Conservation (phyloP, 2,888 invertebrate species). For the Punctoribates punctum region DNA sequence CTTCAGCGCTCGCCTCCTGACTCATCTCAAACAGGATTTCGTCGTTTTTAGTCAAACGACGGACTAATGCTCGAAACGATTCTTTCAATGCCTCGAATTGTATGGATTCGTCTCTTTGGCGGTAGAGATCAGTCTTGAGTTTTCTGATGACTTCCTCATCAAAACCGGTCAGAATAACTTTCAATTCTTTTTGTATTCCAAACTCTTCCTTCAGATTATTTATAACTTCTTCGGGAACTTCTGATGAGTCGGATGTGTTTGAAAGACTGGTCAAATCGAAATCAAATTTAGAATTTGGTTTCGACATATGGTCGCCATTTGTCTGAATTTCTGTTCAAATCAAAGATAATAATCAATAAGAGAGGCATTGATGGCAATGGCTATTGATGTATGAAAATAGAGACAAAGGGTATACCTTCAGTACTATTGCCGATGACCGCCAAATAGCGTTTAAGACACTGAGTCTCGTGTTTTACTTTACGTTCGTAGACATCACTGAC, state of each 20-base stretch:
- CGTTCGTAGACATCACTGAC: conserved; percentile 30
- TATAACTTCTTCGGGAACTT: conserved; percentile 8
- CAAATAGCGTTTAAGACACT: conserved; percentile 30
- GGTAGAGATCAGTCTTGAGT: conserved; percentile 20
- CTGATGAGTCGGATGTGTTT: conserved; percentile 16
- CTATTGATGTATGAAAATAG: too few relatives aligned
- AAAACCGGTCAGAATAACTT: conserved; percentile 15
- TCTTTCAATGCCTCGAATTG: conserved; percentile 29
- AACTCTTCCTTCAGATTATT: conserved; percentile 16
- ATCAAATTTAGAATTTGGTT: neutral
- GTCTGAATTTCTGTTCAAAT: neutral
- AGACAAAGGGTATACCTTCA: too few relatives aligned
- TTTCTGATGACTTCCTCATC: conserved; percentile 16
- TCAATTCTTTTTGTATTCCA: conserved; percentile 19
- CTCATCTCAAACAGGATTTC: conserved; percentile 23
- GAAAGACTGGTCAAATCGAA: conserved; percentile 33
- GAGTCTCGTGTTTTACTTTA: conserved; percentile 37
- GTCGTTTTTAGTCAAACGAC: conserved; percentile 24
- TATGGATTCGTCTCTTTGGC: conserved; percentile 9
- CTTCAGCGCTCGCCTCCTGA: conserved; percentile 24
- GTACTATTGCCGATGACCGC: conserved; percentile 29
- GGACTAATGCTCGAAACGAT: conserved; percentile 27
- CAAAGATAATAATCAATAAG: too few relatives aligned
- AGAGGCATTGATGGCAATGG: too few relatives aligned
- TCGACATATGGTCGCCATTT: neutral